Percentiles rank a stretch among this genome's conserved stretches.
phyloP scores from a whole-genome alignment of 2,888 invertebrate species.

The Ernsta delagoae region DNA sequence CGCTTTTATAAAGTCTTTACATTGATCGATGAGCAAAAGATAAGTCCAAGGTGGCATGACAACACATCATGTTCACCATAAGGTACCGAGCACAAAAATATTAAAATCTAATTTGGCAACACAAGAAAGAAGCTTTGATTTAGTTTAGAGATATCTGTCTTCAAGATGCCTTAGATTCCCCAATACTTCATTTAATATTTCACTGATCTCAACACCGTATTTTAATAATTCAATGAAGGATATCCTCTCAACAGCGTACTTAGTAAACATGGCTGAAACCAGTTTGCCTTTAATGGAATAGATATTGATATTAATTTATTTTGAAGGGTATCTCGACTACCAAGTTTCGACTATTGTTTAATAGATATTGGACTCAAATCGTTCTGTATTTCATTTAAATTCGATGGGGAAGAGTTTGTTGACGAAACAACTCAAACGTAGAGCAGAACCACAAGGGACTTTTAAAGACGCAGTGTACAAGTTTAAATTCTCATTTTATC shows the following conservation, averaged over 20 bases:
- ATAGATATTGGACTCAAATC: conserved; percentile 6
- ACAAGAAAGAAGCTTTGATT: background rate
- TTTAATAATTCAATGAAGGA: conserved; percentile 17
- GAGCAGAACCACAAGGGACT: background rate
- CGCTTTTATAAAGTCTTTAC: no score
- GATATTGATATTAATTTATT: conserved; percentile 18
- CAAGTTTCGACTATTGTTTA: conserved; percentile 9
- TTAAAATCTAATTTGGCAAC: background rate
- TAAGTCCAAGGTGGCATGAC: no score
- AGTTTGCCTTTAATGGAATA: conserved; percentile 15
- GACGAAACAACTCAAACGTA: background rate
- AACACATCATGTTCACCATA: no score
- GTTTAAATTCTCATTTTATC: background rate
- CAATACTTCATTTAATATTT: background rate
- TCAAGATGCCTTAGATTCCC: no score
- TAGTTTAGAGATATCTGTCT: background rate
- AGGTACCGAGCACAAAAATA: no score
- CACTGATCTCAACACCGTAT: background rate
- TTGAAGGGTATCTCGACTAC: conserved; percentile 8
- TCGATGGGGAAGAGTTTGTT: background rate
- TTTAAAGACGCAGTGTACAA: background rate
- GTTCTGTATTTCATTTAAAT: conserved; percentile 13
- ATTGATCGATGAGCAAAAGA: no score
- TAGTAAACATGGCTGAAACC: conserved; percentile 12
- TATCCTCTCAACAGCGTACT: background rate